These are phyloP conservation scores for Nannoperca australis DNA, from an alignment of 2,797 vertebrate species.

Conservation along the genomic window DNA sequence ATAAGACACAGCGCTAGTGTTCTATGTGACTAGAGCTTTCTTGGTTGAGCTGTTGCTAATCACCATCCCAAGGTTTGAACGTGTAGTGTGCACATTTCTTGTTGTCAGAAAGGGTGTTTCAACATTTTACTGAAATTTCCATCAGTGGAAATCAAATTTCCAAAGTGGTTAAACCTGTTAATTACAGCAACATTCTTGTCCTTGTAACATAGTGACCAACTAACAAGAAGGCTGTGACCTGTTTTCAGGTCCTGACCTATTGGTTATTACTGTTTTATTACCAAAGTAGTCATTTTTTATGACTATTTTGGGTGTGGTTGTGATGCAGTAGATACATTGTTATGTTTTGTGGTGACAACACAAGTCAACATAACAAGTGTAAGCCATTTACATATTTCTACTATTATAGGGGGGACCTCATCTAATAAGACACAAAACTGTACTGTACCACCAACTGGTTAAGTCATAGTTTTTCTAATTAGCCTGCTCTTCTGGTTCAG, in stretches of 20 bases:
- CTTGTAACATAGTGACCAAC: constrained; percentile 12
- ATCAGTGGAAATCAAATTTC: constrained; percentile 1
- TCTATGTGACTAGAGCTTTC: background rate
- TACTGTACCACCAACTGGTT: constrained; percentile 2
- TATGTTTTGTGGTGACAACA: background rate
- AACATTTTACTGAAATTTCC: constrained; percentile 27
- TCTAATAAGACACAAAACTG: constrained; percentile 7
- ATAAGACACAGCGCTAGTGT: constrained; percentile 21
- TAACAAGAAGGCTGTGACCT: constrained; percentile 11
- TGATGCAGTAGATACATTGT: constrained; percentile 14
- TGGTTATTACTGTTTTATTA: constrained; percentile 36
- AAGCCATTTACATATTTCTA: constrained; percentile 2
- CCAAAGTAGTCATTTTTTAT: constrained; percentile 32
- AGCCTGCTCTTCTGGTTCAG: background rate
- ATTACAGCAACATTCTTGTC: constrained; percentile 17
- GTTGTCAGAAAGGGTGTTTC: constrained; percentile 1
- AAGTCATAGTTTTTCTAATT: background rate
- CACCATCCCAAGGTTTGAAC: background rate
- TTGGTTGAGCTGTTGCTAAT: constrained; percentile 25
- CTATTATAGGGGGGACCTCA: background rate
- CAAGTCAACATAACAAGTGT: background rate
- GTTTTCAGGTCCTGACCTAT: constrained; percentile 12
- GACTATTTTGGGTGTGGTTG: constrained; percentile 14
- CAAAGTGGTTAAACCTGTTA: constrained; percentile 23
- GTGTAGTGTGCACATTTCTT: constrained; percentile 6